These are phyloP conservation scores for Thunnus albacares DNA, from an alignment of 2,797 vertebrate species.

Conservation along the genomic window DNA sequence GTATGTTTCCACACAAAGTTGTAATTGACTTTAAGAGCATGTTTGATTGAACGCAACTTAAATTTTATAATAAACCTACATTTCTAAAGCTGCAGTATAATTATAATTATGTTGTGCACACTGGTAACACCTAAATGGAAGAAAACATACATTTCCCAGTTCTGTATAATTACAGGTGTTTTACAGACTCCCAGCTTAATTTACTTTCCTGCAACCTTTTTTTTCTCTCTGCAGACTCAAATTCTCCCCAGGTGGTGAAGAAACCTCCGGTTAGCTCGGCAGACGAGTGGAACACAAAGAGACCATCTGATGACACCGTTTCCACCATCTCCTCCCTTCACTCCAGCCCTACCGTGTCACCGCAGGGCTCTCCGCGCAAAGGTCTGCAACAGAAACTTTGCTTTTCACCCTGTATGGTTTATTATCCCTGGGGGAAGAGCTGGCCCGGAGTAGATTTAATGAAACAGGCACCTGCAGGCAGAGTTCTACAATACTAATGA, in stretches of 20 bases:
- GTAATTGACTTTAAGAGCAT: not conserved
- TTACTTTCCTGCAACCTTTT: constrained; percentile 40
- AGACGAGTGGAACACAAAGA: constrained; percentile 90
- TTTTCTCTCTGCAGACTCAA: constrained; percentile 79
- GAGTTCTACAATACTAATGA: constrained; percentile 2
- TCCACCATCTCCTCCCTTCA: constrained; percentile 91
- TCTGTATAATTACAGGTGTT: not conserved
- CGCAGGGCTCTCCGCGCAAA: constrained; percentile 93
- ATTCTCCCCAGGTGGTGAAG: constrained; percentile 88
- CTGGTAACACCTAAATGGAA: not conserved
- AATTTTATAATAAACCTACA: not conserved
- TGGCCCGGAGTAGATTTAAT: not conserved
- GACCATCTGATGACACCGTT: constrained; percentile 88
- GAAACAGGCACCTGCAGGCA: not conserved
- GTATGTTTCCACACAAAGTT: too few species aligned
- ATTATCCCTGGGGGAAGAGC: not conserved
- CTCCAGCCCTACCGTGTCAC: constrained; percentile 93
- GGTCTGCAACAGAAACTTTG: constrained; percentile 73
- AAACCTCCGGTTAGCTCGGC: constrained; percentile 84
- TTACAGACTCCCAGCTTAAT: not conserved
- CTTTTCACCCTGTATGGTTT: not conserved
- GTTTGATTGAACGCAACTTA: too few species aligned
- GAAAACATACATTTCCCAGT: not conserved
- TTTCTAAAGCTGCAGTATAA: not conserved
- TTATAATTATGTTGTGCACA: not conserved